Conservation (phyloP, 2,113 vertebrate species). For the Labrus mixtus region DNA sequence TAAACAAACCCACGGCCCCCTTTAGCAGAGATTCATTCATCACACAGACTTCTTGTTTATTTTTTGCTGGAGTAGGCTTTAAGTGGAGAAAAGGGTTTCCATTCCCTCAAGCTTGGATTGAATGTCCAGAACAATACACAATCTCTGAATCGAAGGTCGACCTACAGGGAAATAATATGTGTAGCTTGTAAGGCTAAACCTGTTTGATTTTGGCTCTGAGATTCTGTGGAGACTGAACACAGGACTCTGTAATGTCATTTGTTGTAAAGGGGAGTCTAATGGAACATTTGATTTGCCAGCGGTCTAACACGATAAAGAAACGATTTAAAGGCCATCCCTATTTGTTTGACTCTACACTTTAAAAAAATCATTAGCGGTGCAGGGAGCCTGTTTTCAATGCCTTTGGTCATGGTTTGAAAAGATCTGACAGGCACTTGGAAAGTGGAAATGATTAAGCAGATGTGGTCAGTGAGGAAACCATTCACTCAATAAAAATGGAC, state of each 20-base stretch:
- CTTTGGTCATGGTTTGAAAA: background rate
- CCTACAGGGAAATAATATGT: slow-evolving; percentile 33
- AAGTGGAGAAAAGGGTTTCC: slow-evolving; percentile 36
- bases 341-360: background rate
- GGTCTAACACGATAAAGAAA: background rate
- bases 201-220: slow-evolving; percentile 10
- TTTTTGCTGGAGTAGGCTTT: slow-evolving; percentile 14
- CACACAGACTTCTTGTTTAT: slow-evolving; percentile 14
- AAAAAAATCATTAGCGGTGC: background rate
- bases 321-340: background rate
- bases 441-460: too few species aligned
- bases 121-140: slow-evolving; percentile 40
- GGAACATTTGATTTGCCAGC: background rate
- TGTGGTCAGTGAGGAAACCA: too few species aligned
- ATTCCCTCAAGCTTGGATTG: slow-evolving; percentile 18
- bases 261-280: background rate
- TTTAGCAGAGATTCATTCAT: background rate
- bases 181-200: slow-evolving; percentile 37
- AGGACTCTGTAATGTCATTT: background rate
- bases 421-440: background rate
- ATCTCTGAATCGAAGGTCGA: slow-evolving; percentile 11
- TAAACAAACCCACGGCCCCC: background rate
- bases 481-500: background rate
- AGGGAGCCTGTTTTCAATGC: background rate
- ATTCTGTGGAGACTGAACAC: background rate